phyloP scores from a whole-genome alignment of 1,140 invertebrate species.

The Drosophila saltans region DNA sequence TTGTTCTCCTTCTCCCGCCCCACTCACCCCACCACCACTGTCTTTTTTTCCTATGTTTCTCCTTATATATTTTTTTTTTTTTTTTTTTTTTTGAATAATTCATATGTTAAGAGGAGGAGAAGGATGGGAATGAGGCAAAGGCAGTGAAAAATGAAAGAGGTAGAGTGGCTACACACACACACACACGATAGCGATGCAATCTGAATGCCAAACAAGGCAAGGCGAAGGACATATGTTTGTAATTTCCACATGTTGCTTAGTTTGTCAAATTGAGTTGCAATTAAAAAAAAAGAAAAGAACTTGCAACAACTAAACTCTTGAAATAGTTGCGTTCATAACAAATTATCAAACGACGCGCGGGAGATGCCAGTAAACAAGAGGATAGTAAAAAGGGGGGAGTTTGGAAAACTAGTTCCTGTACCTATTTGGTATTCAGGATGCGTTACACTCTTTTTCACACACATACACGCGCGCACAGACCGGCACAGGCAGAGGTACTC shows the following conservation, averaged over 20 bases:
- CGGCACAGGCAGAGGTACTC: slow-evolving; percentile 5
- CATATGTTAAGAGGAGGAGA: slow-evolving; percentile 59
- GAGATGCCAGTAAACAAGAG: background rate
- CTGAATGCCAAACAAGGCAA: slow-evolving; percentile 75
- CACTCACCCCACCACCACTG: background rate
- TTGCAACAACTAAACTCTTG: slow-evolving; percentile 32
- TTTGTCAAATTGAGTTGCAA: slow-evolving; percentile 73
- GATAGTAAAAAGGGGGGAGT: too few relatives aligned
- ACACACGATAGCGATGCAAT: slow-evolving; percentile 79
- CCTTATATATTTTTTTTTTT: slow-evolving; percentile 42
- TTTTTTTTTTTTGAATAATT: slow-evolving; percentile 81
- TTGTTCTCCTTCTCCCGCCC: slow-evolving; percentile 32
- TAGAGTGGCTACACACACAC: slow-evolving; percentile 69
- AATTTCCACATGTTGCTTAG: slow-evolving; percentile 64
- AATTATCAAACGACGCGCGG: slow-evolving; percentile 56
- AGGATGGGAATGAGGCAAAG: background rate
- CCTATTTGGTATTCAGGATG: slow-evolving; percentile 73
- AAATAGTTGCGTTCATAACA: slow-evolving; percentile 57
- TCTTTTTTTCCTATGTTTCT: slow-evolving; percentile 4
- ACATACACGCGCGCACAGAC: slow-evolving; percentile 45
- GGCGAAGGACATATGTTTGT: slow-evolving; percentile 46
- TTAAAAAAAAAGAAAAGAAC: slow-evolving; percentile 55
- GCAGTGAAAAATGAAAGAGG: background rate
- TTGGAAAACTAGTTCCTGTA: slow-evolving; percentile 52
- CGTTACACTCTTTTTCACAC: slow-evolving; percentile 45